Base-by-base conservation (phyloP, 1,140 invertebrate genomes). In the Aphis craccivora region DNA sequence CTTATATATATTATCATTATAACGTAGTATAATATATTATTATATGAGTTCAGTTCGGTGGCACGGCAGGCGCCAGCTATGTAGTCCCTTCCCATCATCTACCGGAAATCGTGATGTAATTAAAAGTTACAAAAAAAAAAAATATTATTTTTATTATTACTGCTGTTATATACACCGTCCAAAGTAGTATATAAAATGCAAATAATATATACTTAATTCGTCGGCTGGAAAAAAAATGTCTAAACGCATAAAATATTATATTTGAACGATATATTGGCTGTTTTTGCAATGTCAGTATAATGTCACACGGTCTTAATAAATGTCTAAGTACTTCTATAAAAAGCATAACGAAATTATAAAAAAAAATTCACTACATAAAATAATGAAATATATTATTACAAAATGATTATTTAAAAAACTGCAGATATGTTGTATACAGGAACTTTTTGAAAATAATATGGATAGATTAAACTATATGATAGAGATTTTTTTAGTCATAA, bases 71-170 rank as follows among this genome's bases (percentile, higher is more conserved):
- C 51, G 88, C 88, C 88, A 55, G 87, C n/a, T 3, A 40, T 6
- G 22, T 11, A 18, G 11, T 0, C 60, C 30, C 9, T 2, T 2
- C 0, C 7, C 55, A 2, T 40, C 37, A 40, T n/a, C 30, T 60
- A 40, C 88, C 88, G 88, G 88, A 89, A 89, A 89, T 37, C 88
- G 30, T 55, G 48, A 40, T 51, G 51, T 55, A 89, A 89, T 55
- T 53, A 53, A 88, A 48, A 88, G 22, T 30, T 5, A 14, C 30
- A 9, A 67, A 11, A 14, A 76, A 9, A 67, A 11, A 14, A 76
- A 11, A n/a, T 67, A 67, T 67, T 30, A 67, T 67, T n/a, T n/a
- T 67, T 14, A 67, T n/a, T 11, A 76, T 14, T 60, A 0, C 55
- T 60, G 25, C 8, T 25, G 25, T 60, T 60, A 60, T 9, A 60